phyloP scores from a whole-genome alignment of 2,888 invertebrate species.

The Diplolepis rosae region DNA sequence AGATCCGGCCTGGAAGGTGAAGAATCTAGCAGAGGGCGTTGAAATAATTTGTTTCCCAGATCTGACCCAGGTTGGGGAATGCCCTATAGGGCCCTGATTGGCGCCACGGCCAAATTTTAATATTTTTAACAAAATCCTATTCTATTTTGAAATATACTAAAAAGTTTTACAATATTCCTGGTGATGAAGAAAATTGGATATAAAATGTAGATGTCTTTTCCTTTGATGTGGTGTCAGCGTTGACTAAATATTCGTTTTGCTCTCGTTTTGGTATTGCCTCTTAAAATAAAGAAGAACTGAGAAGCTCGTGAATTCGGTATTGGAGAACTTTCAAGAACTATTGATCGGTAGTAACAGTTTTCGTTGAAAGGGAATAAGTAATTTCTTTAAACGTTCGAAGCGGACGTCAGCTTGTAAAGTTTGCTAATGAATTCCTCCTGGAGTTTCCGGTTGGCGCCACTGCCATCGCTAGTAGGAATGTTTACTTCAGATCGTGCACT shows the following conservation, averaged over 20 bases:
- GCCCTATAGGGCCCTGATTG: no score
- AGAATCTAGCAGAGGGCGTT: no score
- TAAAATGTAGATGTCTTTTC: background rate
- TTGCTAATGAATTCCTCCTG: slow-evolving; percentile 52
- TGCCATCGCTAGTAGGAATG: slow-evolving; percentile 31
- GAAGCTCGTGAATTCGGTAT: slow-evolving; percentile 1
- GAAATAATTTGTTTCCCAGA: no score
- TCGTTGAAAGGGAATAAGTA: slow-evolving; percentile 39
- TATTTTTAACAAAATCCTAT: no score
- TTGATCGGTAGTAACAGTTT: slow-evolving; percentile 19
- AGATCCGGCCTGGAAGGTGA: no score
- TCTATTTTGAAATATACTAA: background rate
- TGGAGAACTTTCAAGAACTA: slow-evolving; percentile 34
- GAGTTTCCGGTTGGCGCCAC: background rate
- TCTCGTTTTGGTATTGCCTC: slow-evolving; percentile 10
- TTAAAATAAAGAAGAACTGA: slow-evolving; percentile 11
- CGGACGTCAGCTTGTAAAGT: slow-evolving; percentile 37
- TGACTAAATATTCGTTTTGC: slow-evolving; percentile 10
- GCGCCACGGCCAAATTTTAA: no score
- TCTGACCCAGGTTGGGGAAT: no score
- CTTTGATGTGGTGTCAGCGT: background rate
- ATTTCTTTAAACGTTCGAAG: slow-evolving; percentile 50
- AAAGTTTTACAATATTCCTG: background rate
- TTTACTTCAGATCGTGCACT: slow-evolving; percentile 43
- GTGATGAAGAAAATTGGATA: background rate